Base-by-base conservation (phyloP, 2,113 vertebrate genomes). In the Sinocyclocheilus maitianheensis region DNA sequence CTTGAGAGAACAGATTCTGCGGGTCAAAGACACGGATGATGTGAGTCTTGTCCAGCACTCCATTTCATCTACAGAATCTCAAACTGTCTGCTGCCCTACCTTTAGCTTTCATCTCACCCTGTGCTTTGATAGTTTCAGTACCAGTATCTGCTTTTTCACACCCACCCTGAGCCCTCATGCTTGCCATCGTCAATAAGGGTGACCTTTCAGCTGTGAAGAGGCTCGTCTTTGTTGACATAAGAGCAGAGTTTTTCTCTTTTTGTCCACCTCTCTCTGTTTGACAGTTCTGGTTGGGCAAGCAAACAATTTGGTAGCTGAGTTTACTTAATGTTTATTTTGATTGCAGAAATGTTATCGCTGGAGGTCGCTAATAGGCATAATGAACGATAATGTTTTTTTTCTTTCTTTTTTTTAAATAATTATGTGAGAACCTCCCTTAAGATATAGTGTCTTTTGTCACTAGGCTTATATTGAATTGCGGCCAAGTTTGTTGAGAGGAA, bases 21-120 rank as follows among this genome's bases (percentile, higher is more conserved):
- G 96, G 91, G 96, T 97, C 89, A 97, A 97, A 90, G 96, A 97
- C 92, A 97, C 96, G 76, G 96, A 97, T 93, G 96, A 97, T 91
- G 96, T 97, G 91, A 96, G 96, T 96, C 43, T 58, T 18, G 2
- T 30, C 18, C 26, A 43, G 43, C 10, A 2, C 13, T 43, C 0
- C 34, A 26, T 11, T 80, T 63, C 53, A 30, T 74, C 30, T 72
- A 3, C 43, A 24, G 30, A 55, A 81, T 43, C 26, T 7, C 46
- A 12, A 26, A 5, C 12, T 12, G 37, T 72, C 72, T 26, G 16
- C n/a, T 13, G 43, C n/a, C 22, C 5, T 67, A 0, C 13, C 13
- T 71, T 67, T 40, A 55, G 51, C 51, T 83, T 51, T 34, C 18
- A 34, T 37, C 84, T 67, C 22, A 8, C 37, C 37, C 63, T 62